Evolutionary conservation across 1,140 invertebrate species (phyloP).

Genomic region (Andricus grossulariae): DNA sequence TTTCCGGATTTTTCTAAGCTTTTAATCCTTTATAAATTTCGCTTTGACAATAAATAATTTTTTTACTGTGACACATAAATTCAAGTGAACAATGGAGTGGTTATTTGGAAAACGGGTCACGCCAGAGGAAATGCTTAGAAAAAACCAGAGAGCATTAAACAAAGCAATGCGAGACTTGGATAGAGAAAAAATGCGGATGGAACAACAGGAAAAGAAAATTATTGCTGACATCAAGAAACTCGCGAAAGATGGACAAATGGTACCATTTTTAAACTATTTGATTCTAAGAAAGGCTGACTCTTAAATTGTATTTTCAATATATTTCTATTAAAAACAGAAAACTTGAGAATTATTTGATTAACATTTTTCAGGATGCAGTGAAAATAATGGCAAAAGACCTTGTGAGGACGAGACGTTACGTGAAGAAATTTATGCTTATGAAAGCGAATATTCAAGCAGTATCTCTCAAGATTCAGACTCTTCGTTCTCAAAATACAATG

Average conservation of each 20-base stretch:
- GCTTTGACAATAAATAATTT: too few species aligned
- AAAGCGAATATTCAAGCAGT: constrained; percentile 99
- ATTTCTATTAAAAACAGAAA: too few species aligned
- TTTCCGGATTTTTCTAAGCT: too few species aligned
- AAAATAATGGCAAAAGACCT: constrained; percentile 99
- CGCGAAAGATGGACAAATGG: constrained; percentile 99
- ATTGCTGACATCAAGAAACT: constrained; percentile 99
- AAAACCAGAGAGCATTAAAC: constrained; percentile 98
- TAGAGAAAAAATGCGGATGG: constrained; percentile 95
- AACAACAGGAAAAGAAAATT: constrained; percentile 99
- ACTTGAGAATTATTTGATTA: too few species aligned
- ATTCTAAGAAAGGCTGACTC: too few species aligned
- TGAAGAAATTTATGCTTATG: constrained; percentile 99
- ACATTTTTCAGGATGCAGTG: constrained; percentile 91
- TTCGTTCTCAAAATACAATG: constrained; percentile 99
- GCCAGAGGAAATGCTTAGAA: constrained; percentile 97
- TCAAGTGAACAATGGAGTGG: constrained; percentile 88
- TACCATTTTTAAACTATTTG: constrained; percentile 67
- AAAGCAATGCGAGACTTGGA: constrained; percentile 99
- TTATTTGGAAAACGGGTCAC: constrained; percentile 97
- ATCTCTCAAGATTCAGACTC: constrained; percentile 97
- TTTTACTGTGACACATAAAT: too few species aligned
- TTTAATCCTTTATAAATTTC: too few species aligned
- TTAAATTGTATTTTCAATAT: too few species aligned
- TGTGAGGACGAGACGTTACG: constrained; percentile 95